These are phyloP conservation scores for Drosophila murphyi DNA, from an alignment of 1,140 invertebrate genomes.

Conservation along the genomic window DNA sequence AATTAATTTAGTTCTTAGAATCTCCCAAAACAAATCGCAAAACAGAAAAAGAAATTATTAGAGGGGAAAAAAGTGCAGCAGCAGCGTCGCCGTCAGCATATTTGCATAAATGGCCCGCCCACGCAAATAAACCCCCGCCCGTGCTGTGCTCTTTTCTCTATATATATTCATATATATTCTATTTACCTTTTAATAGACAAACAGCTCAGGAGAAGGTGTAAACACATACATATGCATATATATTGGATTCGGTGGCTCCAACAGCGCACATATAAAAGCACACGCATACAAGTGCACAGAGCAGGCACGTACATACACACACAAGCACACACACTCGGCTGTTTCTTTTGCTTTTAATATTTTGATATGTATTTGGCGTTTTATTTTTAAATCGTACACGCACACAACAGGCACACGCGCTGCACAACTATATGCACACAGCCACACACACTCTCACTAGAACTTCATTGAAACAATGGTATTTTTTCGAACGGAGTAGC, in stretches of 20 bases:
- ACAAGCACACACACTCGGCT: slow-evolving; percentile 28
- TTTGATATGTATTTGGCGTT: slow-evolving; percentile 76
- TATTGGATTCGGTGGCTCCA: slow-evolving; percentile 31
- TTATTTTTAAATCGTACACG: slow-evolving; percentile 74
- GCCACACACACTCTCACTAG: slow-evolving; percentile 16
- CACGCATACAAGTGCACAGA: slow-evolving; percentile 26
- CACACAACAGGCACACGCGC: slow-evolving; percentile 32
- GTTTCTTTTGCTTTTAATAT: slow-evolving; percentile 66
- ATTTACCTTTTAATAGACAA: slow-evolving; percentile 76
- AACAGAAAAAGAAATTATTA: slow-evolving; percentile 3
- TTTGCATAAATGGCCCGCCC: slow-evolving; percentile 33
- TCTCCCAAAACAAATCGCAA: slow-evolving; percentile 29
- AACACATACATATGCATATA: slow-evolving; percentile 53
- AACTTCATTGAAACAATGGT: slow-evolving; percentile 14
- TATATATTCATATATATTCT: slow-evolving; percentile 40
- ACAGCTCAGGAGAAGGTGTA: slow-evolving; percentile 62
- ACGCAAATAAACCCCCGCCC: slow-evolving; percentile 37
- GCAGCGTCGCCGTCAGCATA: neutral
- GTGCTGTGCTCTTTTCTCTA: slow-evolving; percentile 56
- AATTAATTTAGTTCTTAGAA: slow-evolving; percentile 30
- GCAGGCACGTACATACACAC: slow-evolving; percentile 18
- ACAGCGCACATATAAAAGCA: slow-evolving; percentile 2
- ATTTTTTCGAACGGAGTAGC: neutral
- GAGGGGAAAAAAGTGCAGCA: slow-evolving; percentile 37
- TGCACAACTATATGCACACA: neutral